These are phyloP conservation scores for Motacilla alba DNA, from an alignment of 2,113 vertebrate genomes.

Conservation along the genomic window DNA sequence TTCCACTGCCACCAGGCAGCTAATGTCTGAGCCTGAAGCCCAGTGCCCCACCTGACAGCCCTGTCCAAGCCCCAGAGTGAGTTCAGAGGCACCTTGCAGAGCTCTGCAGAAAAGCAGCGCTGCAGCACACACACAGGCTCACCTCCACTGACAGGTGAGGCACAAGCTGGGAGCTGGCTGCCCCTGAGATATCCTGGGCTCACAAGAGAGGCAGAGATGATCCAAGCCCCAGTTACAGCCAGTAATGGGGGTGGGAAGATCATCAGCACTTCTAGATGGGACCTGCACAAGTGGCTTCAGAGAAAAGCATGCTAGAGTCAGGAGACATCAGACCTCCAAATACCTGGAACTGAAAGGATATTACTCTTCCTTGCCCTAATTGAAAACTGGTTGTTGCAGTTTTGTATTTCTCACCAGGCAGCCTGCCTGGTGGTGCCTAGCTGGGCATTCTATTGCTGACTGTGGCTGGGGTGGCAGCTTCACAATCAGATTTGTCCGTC, in stretches of 20 bases:
- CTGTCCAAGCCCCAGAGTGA: too few relatives aligned
- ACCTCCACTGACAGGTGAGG: fast-evolving
- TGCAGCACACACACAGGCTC: too few relatives aligned
- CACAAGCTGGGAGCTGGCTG: neutral
- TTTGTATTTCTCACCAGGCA: neutral
- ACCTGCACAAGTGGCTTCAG: neutral
- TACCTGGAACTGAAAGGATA: neutral
- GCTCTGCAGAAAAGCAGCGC: neutral
- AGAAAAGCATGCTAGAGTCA: neutral
- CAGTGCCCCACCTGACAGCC: neutral
- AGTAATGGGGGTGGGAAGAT: neutral
- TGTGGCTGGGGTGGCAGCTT: neutral
- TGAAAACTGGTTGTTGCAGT: neutral
- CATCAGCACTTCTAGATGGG: neutral
- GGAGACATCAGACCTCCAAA: neutral
- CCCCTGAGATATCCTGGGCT: neutral
- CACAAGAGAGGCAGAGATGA: fast-evolving
- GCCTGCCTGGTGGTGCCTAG: too few relatives aligned
- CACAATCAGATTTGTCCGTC: too few relatives aligned
- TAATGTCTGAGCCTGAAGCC: fast-evolving
- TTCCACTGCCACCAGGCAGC: neutral
- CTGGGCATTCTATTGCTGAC: neutral
- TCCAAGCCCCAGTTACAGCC: neutral
- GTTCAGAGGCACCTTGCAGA: neutral
- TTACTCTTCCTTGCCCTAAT: neutral